These are phyloP conservation scores for Rhopalosiphum padi DNA, from an alignment of 1,140 invertebrate species.

Conservation along the genomic window DNA sequence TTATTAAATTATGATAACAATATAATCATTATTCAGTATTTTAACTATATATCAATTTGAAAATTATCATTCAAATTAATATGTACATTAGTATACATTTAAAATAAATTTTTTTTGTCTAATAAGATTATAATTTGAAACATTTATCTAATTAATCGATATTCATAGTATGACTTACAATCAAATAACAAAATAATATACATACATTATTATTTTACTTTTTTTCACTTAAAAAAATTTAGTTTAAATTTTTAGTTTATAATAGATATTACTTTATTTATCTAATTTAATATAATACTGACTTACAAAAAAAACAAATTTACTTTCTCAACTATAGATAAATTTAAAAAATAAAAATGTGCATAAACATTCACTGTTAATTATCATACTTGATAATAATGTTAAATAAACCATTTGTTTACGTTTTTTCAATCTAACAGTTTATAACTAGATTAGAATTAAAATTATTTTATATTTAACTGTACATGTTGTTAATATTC, in stretches of 20 bases:
- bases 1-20: constrained; percentile 59
- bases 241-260: no score
- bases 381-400: not conserved
- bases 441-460: not conserved
- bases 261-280: not conserved
- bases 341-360: not conserved
- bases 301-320: not conserved
- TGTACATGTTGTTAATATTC: not conserved
- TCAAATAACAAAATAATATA: not conserved
- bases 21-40: not conserved
- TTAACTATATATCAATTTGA: not conserved
- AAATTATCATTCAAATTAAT: constrained; percentile 14
- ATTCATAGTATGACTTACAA: not conserved
- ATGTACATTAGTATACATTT: not conserved
- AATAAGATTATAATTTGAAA: not conserved
- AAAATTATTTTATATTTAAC: not conserved
- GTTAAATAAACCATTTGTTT: not conserved
- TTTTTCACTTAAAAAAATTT: not conserved
- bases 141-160: not conserved
- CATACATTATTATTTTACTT: not conserved
- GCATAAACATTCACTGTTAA: not conserved
- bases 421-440: not conserved
- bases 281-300: not conserved
- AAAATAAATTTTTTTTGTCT: not conserved
- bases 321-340: not conserved